Base-by-base conservation (phyloP, 1,140 invertebrate genomes). In the Centruroides vittatus region DNA sequence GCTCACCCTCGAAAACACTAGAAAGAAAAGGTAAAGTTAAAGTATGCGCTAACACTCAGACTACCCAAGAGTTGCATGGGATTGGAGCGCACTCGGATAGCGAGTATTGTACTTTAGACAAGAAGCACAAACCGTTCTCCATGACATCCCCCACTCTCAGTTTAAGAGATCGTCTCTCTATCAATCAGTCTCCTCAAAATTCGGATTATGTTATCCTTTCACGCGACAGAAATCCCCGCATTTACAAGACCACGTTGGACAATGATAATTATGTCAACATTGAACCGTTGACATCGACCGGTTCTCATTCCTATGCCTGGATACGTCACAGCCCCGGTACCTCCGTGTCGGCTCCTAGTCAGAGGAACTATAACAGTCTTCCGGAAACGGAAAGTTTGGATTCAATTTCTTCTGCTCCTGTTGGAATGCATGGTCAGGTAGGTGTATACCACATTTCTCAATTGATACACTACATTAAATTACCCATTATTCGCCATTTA, bases 21-120 rank as follows among this genome's bases (percentile, higher is more conserved):
- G 41, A 41, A 8, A 41, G 41, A 8, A 41, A 41, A 41, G 41
- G 51, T 36, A 85, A 85, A 73, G 62, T 71, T 34, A 90, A 91
- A 76, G 86, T 91, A 7, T 89, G 88, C 7, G 88, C 88, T 12
- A 88, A 88, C 7, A 92, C 88, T 0, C 89, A 92, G 73, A 92
- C 89, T 0, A 47, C 58, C 8, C 47, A 56, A 35, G 64, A 65
- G 49, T 55, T 63, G 49, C 41, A 41, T 3, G 41, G 41, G 41
- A 50, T 35, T 51, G 47, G 47, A 34, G 50, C 60, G 3, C 55
- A 55, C 46, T 60, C 61, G 9, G 58, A 62, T 56, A 55, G 63
- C 51, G 65, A 64, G 54, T 65, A 65, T 41, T 61, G 64, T 47
- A 60, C 61, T 57, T 55, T 63, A 55, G 61, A 61, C 51, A 58